Evolutionary conservation across 2,888 invertebrate species (phyloP), one percentile per base, ranked within the genome.

Genomic region (Drosophila anceps): DNA sequence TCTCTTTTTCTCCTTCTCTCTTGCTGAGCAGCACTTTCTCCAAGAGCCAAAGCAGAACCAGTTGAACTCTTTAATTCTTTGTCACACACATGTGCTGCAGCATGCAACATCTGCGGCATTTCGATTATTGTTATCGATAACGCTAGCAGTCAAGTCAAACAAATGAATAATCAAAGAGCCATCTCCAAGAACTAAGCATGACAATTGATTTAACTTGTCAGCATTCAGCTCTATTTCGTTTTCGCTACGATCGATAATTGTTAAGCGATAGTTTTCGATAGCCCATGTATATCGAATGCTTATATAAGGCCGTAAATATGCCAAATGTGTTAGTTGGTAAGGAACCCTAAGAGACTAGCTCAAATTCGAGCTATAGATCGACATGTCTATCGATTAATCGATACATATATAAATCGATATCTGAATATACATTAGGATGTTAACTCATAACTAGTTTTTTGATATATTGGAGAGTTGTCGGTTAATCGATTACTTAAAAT

Each of bases 11-110:
- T 57, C 37, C 37, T 24, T 33, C 43, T 64, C 46, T 57, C 39
- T 35, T 12, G 18, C 18, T 18, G 62, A 60, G 59, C 65, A 60
- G 61, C 76, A 81, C 77, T 77, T 77, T 77, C 77, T 80, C 77
- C 48, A 29, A 12, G 69, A 54, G 69, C 61, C 57, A 63, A 59
- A 33, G 44, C 43, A 75, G 77, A 76, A 80, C 63, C 66, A 54
- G 81, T 80, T 80, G 48, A 59, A 31, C 39, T 60, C 24, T 55
- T 51, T 5, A 13, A 80, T 76, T 80, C 81, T 77, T 61, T 43
- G n/a, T 35, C 59, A 8, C 55, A 53, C 9, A 13, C 60, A 46
- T 64, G 37, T 57, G 44, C 50, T 64, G 54, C 71, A 43, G 33
- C 51, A 8, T 33, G 33, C 53, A 54, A 27, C 67, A 33, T 31